A percentile compares a stretch with the other conserved stretches of the same genome.
phyloP scores from a whole-genome alignment of 2,797 vertebrate genomes.

The Alcedo quadribrachys region DNA sequence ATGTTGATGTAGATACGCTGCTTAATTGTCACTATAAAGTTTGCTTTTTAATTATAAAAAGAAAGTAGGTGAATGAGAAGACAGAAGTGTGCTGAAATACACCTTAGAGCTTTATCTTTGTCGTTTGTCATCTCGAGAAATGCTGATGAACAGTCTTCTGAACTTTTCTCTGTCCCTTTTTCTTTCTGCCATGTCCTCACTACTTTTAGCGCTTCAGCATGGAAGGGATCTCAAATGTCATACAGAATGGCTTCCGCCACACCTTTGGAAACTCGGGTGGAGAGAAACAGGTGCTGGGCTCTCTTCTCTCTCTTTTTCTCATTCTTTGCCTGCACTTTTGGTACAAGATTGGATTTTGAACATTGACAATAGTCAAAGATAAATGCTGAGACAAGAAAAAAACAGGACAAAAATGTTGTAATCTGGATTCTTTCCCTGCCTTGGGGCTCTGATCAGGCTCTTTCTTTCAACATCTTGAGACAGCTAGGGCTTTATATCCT shows the following conservation, averaged over 20 bases:
- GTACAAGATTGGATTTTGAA: conserved; percentile 46
- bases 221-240: conserved; percentile 97
- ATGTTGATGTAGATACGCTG: neutral
- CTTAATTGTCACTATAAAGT: neutral
- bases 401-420: neutral
- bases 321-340: conserved; percentile 60
- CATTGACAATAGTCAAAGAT: conserved; percentile 8
- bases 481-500: neutral
- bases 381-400: neutral
- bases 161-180: conserved; percentile 78
- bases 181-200: conserved; percentile 68
- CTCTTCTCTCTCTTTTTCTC: conserved; percentile 68
- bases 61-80: neutral
- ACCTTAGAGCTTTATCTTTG: conserved; percentile 63
- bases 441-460: neutral
- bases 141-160: conserved; percentile 75
- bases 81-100: conserved; percentile 56
- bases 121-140: conserved; percentile 31
- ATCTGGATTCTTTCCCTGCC: neutral
- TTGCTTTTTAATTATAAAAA: neutral
- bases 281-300: conserved; percentile 96
- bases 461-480: neutral
- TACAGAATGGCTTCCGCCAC: conserved; percentile 97
- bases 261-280: conserved; percentile 93
- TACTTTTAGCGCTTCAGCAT: conserved; percentile 94